Base-by-base conservation (phyloP, 2,888 invertebrate species). In the Maniola hyperantus region DNA sequence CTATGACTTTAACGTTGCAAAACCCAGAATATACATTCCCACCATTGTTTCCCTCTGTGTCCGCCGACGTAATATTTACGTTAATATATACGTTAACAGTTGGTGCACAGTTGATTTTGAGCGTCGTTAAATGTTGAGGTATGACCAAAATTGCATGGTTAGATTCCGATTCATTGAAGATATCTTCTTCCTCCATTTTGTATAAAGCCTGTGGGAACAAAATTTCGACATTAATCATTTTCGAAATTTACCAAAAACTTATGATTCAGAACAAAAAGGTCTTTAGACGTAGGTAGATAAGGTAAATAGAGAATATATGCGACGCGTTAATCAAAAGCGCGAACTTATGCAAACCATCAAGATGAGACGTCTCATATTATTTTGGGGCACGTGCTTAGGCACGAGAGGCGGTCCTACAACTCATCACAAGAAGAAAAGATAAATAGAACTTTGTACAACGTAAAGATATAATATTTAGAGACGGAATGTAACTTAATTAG, bases 1-100 rank as follows among this genome's bases (percentile, higher is more conserved):
- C 87, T 48, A 88, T 76, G 0, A 91, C 69, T 68, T 89, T 89
- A 0, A 91, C 78, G 15, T 87, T 87, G 60, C 90, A 89, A 54
- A 82, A 83, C 1, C 91, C 91, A 2, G 77, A 78, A 72, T 90
- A 91, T 59, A 91, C 81, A 11, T 76, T 76, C 42, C 80, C 13
- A 82, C 76, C n/a, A n/a, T n/a, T n/a, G 34, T 85, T 85, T 26
- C 88, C 88, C 67, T 88, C 85, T 0, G 80, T 80, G 72, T 90
- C 87, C 0, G 79, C 77, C 0, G 89, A 81, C 0, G 83, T 80
- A 34, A 91, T 87, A 48, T 81, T 84, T 63, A 90, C 66, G 48
- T 87, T 80, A 54, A 90, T 83, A 66, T 83, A 87, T 6, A 90
- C 81, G 68, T 88, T 84, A 67, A 88, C 85, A 0, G 82, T 76